Percentiles rank a stretch among this genome's conserved stretches.
These are phyloP conservation scores for Mystacides longicornis DNA, from an alignment of 2,888 invertebrate genomes.

Conservation along the genomic window DNA sequence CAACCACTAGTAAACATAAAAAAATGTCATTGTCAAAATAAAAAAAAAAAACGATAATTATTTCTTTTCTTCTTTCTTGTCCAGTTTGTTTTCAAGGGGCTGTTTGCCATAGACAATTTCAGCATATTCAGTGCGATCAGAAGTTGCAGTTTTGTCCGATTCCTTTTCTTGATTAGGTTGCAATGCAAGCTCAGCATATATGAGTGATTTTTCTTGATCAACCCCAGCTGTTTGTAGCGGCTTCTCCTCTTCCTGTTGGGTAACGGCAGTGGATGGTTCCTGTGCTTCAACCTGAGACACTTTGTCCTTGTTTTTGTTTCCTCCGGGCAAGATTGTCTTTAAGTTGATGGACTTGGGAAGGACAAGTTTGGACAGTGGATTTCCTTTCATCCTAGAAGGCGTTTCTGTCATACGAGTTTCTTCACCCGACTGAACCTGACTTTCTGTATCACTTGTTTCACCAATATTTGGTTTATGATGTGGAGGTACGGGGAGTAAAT, in stretches of 20 bases:
- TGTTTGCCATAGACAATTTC: constrained; percentile 70
- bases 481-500: too few relatives aligned
- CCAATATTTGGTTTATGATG: too few relatives aligned
- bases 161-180: constrained; percentile 44
- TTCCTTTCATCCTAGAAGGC: neutral
- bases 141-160: constrained; percentile 33
- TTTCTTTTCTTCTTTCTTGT: neutral
- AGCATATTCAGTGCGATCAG: constrained; percentile 69
- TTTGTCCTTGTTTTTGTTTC: constrained; percentile 23
- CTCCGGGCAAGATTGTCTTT: constrained; percentile 20
- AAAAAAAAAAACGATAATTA: too few relatives aligned
- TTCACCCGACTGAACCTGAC: constrained; percentile 32
- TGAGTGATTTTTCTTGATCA: constrained; percentile 54
- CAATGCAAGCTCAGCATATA: constrained; percentile 66
- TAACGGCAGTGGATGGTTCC: neutral
- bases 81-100: constrained; percentile 34
- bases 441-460: constrained; percentile 51
- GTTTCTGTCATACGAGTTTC: constrained; percentile 6
- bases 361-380: constrained; percentile 12
- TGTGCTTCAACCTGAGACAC: constrained; percentile 17
- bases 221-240: constrained; percentile 29
- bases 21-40: too few relatives aligned
- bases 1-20: too few relatives aligned
- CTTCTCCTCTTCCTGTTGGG: constrained; percentile 27
- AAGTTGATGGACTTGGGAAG: constrained; percentile 20